Evolutionary conservation across 1,140 invertebrate genomes (phyloP).

Genomic region (Eueides isabella): DNA sequence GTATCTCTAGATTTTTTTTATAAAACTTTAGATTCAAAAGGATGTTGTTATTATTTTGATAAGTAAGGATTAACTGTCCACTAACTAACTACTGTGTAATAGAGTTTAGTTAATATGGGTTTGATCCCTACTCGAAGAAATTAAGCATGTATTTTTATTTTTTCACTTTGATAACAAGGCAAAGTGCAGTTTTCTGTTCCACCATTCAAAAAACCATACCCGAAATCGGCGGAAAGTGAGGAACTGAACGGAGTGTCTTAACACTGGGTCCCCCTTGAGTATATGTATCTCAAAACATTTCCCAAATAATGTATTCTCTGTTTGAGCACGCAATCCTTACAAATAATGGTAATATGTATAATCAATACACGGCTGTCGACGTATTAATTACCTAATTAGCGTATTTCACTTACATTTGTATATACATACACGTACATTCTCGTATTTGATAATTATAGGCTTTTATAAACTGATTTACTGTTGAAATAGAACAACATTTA

Average conservation of each 20-base stretch:
- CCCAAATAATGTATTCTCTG: background rate
- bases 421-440: background rate
- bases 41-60: background rate
- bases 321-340: background rate
- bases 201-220: too few species aligned
- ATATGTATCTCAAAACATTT: too few species aligned
- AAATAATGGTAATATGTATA: background rate
- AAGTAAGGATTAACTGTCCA: background rate
- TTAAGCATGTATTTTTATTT: too few species aligned
- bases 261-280: too few species aligned
- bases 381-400: constrained; percentile 3
- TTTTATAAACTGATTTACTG: background rate
- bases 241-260: too few species aligned
- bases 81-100: too few species aligned
- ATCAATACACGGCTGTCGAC: background rate
- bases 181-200: too few species aligned
- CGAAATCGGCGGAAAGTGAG: too few species aligned
- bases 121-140: too few species aligned
- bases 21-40: background rate
- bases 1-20: background rate
- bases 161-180: too few species aligned
- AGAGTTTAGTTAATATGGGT: too few species aligned
- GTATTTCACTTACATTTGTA: background rate
- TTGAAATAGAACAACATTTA: background rate
- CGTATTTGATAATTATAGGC: background rate